Evolutionary conservation across 2,888 invertebrate species (phyloP).

Genomic region (Trissolcus japonicus): DNA sequence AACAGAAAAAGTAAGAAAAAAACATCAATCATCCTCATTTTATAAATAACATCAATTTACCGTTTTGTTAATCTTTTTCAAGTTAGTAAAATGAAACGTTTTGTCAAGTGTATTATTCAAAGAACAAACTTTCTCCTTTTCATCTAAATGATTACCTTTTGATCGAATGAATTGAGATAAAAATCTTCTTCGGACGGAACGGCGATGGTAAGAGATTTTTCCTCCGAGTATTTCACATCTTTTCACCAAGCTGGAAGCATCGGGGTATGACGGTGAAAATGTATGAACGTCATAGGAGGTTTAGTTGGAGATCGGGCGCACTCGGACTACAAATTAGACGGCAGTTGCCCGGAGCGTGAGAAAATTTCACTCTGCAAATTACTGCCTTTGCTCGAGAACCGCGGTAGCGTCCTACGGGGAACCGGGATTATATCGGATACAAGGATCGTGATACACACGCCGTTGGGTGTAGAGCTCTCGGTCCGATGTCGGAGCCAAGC

Average conservation of each 20-base stretch:
- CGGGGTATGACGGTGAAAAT: slow-evolving; percentile 39
- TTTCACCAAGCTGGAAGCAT: slow-evolving; percentile 20
- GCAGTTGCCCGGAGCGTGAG: slow-evolving; percentile 59
- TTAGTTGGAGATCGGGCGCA: slow-evolving; percentile 33
- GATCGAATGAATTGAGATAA: no score
- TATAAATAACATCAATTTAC: no score
- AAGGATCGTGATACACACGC: slow-evolving; percentile 57
- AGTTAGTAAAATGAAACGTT: no score
- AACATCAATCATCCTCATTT: no score
- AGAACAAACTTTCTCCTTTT: no score
- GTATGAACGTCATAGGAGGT: slow-evolving; percentile 46
- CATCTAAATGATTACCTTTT: no score
- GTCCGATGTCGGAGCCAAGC: slow-evolving; percentile 36
- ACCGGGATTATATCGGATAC: slow-evolving; percentile 57
- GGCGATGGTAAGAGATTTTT: background rate
- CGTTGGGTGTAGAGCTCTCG: slow-evolving; percentile 44
- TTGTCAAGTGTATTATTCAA: no score
- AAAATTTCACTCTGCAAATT: slow-evolving; percentile 59
- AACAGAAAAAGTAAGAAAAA: no score
- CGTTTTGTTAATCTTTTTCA: no score
- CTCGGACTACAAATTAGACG: slow-evolving; percentile 56
- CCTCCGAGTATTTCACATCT: slow-evolving; percentile 12
- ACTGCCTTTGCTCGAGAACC: slow-evolving; percentile 53
- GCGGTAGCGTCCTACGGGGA: slow-evolving; percentile 57
- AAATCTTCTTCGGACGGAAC: no score